These are phyloP conservation scores for Tachuris rubrigastra DNA, from an alignment of 2,113 vertebrate genomes.

Conservation along the genomic window DNA sequence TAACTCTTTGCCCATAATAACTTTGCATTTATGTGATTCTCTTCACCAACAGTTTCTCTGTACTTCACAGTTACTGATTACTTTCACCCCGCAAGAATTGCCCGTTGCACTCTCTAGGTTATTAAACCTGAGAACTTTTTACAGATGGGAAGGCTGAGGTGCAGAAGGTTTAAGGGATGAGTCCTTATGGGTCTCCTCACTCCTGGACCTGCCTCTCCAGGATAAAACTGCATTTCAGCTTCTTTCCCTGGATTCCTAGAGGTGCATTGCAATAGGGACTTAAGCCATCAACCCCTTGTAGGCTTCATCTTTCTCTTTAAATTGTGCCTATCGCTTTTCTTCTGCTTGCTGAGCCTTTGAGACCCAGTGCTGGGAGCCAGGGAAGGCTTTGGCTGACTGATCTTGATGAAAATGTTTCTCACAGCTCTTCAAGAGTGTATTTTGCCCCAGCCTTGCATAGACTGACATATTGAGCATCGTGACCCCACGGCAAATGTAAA, in stretches of 20 bases:
- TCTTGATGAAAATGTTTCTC: not conserved
- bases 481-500: not conserved
- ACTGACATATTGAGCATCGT: rapidly evolving
- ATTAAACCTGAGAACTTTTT: not conserved
- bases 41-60: not conserved
- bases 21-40: not conserved
- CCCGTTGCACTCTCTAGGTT: not conserved
- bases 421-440: not conserved
- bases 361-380: not conserved
- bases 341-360: not conserved
- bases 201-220: not conserved
- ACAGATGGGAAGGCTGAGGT: not conserved
- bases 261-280: not conserved
- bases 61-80: not conserved
- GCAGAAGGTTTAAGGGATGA: not conserved
- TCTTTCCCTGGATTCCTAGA: not conserved
- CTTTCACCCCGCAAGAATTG: rapidly evolving
- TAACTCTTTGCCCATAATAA: slow-evolving; percentile 50
- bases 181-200: not conserved
- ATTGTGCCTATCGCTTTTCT: not conserved
- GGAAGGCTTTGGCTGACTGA: not conserved
- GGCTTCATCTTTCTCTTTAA: not conserved
- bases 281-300: not conserved
- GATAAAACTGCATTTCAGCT: not conserved
- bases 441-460: not conserved